Base-by-base conservation (phyloP, 2,888 invertebrate genomes). In the Himalopsyche anomala region DNA sequence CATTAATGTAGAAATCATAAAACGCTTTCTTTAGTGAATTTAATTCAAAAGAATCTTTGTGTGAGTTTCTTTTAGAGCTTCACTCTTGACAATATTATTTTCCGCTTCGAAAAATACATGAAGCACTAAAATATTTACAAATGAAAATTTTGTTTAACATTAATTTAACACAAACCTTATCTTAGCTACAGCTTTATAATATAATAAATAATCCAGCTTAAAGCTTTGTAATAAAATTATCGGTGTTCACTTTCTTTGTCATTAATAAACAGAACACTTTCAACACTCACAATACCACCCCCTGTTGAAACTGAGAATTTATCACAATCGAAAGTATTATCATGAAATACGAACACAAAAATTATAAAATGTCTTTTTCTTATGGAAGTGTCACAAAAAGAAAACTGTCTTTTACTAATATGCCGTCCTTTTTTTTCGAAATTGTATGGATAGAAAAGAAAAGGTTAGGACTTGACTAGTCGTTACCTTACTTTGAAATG, bases 201-300 rank as follows among this genome's bases (percentile, higher is more conserved):
- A 19, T 51, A 51, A 51, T 51, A 62, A 62, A 62, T 62, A 62
- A 19, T 62, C 62, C 62, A 8, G 19, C 55, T 17, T 4, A 9
- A 55, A 55, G 55, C 62, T 62, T 62, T 19, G 19, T 62, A 62
- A 19, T 62, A 19, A 19, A 62, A 62, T 62, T 62, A 62, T 62
- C 62, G 62, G 62, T 62, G n/a, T 62, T 62, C 62, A 11, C 62
- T 62, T 62, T 62, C 62, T 62, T 62, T 62, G 62, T 62, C 19
- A 62, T 62, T 62, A n/a, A 28, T 62, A 62, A 62, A 62, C 62
- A 62, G 5, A 62, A 19, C 28, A 15, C 15, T 51, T 45, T 51
- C 15, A 51, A 51, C 51, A 51, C 51, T 0, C 15, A 15, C 12
- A 15, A 15, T 15, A 3, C 3, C 15, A 15, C 15, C 12, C 51